Evolutionary conservation across 2,888 invertebrate species (phyloP).

Genomic region (Drosophila meridionalis): DNA sequence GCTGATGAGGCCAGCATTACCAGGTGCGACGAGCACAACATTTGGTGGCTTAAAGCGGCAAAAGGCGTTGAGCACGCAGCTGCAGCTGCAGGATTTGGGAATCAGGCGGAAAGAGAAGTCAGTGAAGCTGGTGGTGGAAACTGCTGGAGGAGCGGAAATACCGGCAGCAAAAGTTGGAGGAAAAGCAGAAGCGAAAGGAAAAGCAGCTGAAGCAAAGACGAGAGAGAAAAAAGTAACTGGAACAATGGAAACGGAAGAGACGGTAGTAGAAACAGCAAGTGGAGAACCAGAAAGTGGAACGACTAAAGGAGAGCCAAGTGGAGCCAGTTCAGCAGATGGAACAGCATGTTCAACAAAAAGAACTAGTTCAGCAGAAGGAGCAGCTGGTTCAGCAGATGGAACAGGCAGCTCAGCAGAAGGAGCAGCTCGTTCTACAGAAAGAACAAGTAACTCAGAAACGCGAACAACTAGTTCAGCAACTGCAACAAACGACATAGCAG

Average conservation of each 20-base stretch:
- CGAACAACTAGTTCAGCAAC: not conserved
- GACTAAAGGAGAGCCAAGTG: not conserved
- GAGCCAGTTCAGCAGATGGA: not conserved
- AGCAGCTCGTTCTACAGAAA: not conserved
- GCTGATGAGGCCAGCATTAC: slow-evolving; percentile 87
- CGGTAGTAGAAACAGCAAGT: not conserved
- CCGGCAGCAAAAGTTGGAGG: not conserved
- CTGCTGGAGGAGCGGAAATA: not conserved
- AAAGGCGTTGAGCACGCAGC: slow-evolving; percentile 85
- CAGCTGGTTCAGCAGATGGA: not conserved
- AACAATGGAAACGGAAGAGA: not conserved
- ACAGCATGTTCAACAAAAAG: not conserved
- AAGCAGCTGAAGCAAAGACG: not conserved
- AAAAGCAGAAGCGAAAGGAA: not conserved
- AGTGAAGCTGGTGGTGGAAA: not conserved
- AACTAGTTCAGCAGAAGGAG: not conserved
- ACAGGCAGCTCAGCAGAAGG: not conserved
- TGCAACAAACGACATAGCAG: not conserved
- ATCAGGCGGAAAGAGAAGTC: slow-evolving; percentile 75
- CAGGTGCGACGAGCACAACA: slow-evolving; percentile 86
- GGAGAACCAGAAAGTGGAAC: not conserved
- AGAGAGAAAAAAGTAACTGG: not conserved
- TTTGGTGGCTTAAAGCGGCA: slow-evolving; percentile 87
- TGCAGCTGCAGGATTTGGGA: slow-evolving; percentile 81
- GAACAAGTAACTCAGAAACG: not conserved